phyloP scores from a whole-genome alignment of 2,888 invertebrate genomes.

The Synergus japonicus region DNA sequence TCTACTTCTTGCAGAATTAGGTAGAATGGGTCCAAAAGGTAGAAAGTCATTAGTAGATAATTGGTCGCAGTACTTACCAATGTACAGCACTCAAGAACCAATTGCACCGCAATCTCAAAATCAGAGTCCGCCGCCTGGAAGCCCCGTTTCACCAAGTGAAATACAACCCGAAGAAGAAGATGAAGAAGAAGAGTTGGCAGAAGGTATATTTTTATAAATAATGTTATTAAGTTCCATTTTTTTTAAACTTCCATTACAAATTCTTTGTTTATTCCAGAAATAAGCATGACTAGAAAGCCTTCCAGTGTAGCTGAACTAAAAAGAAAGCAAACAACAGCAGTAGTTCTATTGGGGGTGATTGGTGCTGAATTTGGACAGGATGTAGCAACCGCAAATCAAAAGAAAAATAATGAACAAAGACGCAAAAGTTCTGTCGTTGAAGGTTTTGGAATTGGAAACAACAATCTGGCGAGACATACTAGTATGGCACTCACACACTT shows the following conservation, averaged over 20 bases:
- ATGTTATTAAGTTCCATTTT: not conserved
- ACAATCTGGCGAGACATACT: constrained; percentile 93
- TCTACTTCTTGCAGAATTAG: constrained; percentile 93
- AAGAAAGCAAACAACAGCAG: constrained; percentile 97
- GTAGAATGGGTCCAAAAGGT: constrained; percentile 92
- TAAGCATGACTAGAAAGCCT: constrained; percentile 84
- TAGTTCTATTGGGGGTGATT: constrained; percentile 96
- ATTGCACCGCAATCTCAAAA: constrained; percentile 83
- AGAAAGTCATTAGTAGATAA: constrained; percentile 94
- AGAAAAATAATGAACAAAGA: constrained; percentile 80
- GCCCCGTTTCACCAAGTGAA: constrained; percentile 67
- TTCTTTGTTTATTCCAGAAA: constrained; percentile 67
- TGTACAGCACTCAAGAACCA: constrained; percentile 89
- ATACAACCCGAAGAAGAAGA: constrained; percentile 86
- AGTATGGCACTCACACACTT: constrained; percentile 96
- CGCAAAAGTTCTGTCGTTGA: constrained; percentile 92
- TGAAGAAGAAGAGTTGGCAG: constrained; percentile 89
- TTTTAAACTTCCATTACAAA: not conserved
- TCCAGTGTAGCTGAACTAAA: constrained; percentile 92
- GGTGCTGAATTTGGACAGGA: constrained; percentile 99
- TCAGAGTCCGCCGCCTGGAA: constrained; percentile 76
- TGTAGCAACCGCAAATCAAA: constrained; percentile 85
- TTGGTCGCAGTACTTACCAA: constrained; percentile 97
- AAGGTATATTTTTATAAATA: constrained; percentile 78
- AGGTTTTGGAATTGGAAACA: constrained; percentile 91